Base-by-base conservation (phyloP, 2,888 invertebrate genomes). In the Leistus spinibarbis region DNA sequence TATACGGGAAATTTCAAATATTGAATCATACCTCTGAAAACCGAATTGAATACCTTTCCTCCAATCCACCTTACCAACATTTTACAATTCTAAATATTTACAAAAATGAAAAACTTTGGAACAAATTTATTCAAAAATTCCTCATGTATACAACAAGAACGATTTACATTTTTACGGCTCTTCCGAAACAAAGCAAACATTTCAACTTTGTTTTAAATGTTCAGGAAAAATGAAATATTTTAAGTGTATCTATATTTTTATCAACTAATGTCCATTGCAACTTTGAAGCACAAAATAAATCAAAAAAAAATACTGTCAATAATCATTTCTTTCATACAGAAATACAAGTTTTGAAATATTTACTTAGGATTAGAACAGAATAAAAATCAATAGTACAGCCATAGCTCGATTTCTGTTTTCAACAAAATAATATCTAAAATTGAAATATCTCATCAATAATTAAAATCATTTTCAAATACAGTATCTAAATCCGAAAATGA, bases 241-340 rank as follows among this genome's bases (percentile, higher is more conserved):
- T 65, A 72, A 72, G 54, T 64, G 64, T 64, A 57, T 40, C 24
- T 69, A 71, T 71, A 71, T 66, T 72, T 72, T 72, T 72, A 72
- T 72, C 64, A 65, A 66, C 19, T 65, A 72, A 72, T 24, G 66
- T 66, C 72, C 72, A 72, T 72, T 66, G 72, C 53, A 60, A 66
- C 54, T 66, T 65, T 64, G 65, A 72, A 66, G 72, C 72, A 72
- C 72, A 72, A 72, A 72, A 65, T 24, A 57, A 72, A 72, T 72
- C 72, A 72, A 72, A 72, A 72, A 20, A 60, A 16, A 40, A 65
- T 72, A 72, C 23, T 72, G 66, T 65, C 27, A 65, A 72, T 72
- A 60, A 60, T 22, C 19, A 60, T 60, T n/a, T 60, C 60, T 60
- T 60, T 19, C 60, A 60, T 20, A 60, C n/a, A 54, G n/a, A n/a